Percentiles rank a stretch among this genome's conserved stretches.
Conservation (phyloP, 2,797 vertebrate species). For the Rhabdophis nuchalis region DNA sequence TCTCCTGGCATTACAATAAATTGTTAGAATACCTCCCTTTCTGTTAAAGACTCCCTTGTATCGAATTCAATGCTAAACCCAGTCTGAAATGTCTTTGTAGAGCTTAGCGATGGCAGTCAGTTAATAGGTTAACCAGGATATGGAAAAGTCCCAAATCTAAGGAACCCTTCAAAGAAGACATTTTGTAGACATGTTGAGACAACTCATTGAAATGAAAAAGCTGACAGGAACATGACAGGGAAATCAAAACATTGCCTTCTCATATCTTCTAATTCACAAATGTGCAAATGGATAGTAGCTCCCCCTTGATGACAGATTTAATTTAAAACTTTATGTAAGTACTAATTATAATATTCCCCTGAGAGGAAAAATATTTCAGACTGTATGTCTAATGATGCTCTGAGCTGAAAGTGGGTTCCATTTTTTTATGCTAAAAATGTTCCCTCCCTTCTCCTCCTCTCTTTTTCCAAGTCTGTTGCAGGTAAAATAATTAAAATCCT, state of each 20-base stretch:
- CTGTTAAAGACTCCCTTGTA: background rate
- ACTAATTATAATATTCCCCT: slow-evolving; percentile 32
- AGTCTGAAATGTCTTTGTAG: slow-evolving; percentile 6
- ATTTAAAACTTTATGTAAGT: slow-evolving; percentile 26
- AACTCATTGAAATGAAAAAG: slow-evolving; percentile 45
- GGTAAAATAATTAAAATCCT: slow-evolving; percentile 3
- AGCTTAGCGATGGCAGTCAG: slow-evolving; percentile 31
- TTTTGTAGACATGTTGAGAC: slow-evolving; percentile 38
- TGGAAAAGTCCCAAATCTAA: slow-evolving; percentile 20
- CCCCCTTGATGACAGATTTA: slow-evolving; percentile 26
- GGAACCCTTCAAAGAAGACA: slow-evolving; percentile 30
- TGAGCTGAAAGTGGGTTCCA: slow-evolving; percentile 6
- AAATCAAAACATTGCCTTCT: slow-evolving; percentile 10
- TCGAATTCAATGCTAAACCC: background rate
- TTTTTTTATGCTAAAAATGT: slow-evolving; percentile 18
- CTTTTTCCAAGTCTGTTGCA: background rate
- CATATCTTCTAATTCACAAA: slow-evolving; percentile 39
- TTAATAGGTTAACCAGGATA: slow-evolving; percentile 33
- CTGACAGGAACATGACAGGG: slow-evolving; percentile 41
- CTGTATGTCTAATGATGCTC: background rate
- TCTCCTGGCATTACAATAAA: slow-evolving; percentile 12
- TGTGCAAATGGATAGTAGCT: slow-evolving; percentile 24
- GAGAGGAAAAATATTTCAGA: background rate
- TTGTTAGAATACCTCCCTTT: background rate
- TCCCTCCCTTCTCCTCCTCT: background rate